These are phyloP conservation scores for Sebastes cheni DNA, from an alignment of 2,797 vertebrate genomes.

Conservation along the genomic window DNA sequence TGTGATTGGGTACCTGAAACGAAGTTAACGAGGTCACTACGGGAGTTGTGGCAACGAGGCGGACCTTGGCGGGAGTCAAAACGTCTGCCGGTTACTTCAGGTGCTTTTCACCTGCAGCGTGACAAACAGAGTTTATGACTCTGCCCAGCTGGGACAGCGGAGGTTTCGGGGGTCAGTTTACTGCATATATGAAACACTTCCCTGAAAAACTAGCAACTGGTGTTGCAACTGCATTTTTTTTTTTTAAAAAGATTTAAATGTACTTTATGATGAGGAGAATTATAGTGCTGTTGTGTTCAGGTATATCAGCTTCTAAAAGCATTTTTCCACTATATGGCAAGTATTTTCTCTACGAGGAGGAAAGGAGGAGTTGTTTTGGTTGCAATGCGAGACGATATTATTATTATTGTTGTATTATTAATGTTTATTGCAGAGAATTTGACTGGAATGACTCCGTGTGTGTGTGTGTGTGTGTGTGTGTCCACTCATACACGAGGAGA, in stretches of 20 bases:
- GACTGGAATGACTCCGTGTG: conserved; percentile 43
- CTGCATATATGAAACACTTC: conserved; percentile 76
- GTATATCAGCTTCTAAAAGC: conserved; percentile 14
- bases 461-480: conserved; percentile 7
- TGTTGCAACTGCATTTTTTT: conserved; percentile 49
- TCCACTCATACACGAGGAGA: conserved; percentile 19
- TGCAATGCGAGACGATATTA: conserved; percentile 49
- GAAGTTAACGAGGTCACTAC: conserved; percentile 78
- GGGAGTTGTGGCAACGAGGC: conserved; percentile 63
- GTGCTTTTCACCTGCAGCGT: conserved; percentile 9
- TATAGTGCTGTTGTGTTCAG: conserved; percentile 1
- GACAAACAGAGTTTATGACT: conserved; percentile 28
- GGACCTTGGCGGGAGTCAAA: conserved; percentile 38
- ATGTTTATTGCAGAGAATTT: conserved; percentile 70
- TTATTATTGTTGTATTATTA: conserved; percentile 20
- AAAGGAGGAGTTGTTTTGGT: conserved; percentile 61
- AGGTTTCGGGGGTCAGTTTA: conserved; percentile 62
- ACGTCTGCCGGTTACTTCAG: conserved; percentile 20
- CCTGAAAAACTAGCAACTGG: conserved; percentile 70
- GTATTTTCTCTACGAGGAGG: conserved; percentile 15
- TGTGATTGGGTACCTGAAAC: conserved; percentile 82
- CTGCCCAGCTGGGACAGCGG: conserved; percentile 35
- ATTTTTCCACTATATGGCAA: neutral
- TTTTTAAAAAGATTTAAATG: neutral
- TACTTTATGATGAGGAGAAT: neutral